Conservation (phyloP, 2,113 vertebrate genomes). For the Theropithecus gelada region DNA sequence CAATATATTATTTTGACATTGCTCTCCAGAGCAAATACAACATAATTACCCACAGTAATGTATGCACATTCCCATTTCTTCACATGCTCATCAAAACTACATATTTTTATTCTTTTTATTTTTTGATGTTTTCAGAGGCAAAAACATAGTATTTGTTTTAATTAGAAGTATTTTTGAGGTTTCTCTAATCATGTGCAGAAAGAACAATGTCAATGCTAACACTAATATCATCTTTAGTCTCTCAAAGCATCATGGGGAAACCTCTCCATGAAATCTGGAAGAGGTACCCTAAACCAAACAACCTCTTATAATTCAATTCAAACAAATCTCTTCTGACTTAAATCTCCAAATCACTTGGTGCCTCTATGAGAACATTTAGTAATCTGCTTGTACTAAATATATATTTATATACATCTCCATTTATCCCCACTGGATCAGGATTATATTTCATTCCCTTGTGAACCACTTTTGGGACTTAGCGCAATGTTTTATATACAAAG, state of each 20-base stretch:
- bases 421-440: background rate
- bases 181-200: constrained; percentile 27
- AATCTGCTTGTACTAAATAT: background rate
- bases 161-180: background rate
- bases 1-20: background rate
- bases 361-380: background rate
- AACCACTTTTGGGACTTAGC: background rate
- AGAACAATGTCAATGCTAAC: background rate
- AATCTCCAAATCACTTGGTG: background rate
- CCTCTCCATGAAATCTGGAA: background rate
- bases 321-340: background rate
- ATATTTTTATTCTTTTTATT: background rate
- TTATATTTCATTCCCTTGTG: background rate
- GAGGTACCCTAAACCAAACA: background rate
- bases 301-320: background rate
- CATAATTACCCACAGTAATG: background rate
- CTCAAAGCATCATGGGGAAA: background rate
- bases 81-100: background rate
- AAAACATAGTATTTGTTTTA: constrained; percentile 40
- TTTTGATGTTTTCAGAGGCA: background rate
- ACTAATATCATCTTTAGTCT: background rate
- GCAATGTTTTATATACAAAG: background rate
- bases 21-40: background rate
- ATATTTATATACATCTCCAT: background rate
- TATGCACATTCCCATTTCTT: background rate